Evolutionary conservation across 1,140 invertebrate genomes (phyloP).

Genomic region (Lepidurus arcticus): DNA sequence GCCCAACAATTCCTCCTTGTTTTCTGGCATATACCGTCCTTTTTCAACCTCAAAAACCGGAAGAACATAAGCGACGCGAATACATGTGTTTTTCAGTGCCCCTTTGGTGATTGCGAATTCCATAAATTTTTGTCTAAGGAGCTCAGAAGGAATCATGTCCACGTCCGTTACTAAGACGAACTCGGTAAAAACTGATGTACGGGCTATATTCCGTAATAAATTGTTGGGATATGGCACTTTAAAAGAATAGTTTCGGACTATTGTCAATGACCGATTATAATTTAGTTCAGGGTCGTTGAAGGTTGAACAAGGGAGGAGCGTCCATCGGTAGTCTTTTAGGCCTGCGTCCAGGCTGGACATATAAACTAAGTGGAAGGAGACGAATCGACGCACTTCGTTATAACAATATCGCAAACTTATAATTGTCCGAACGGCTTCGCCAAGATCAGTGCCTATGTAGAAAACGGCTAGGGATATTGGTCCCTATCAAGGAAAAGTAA

Average conservation of each 20-base stretch:
- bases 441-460: background rate
- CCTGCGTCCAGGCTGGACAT: background rate
- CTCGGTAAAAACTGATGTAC: background rate
- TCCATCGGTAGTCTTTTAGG: background rate
- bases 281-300: background rate
- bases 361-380: background rate
- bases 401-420: background rate
- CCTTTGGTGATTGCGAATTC: background rate
- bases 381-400: background rate
- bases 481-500: background rate
- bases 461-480: background rate
- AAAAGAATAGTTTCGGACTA: background rate
- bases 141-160: background rate
- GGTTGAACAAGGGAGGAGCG: background rate
- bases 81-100: background rate
- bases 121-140: background rate
- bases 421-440: background rate
- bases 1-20: constrained; percentile 48
- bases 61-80: background rate
- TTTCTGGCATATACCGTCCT: constrained; percentile 42
- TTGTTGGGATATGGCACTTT: constrained; percentile 4
- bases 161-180: constrained; percentile 3
- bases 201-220: background rate
- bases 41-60: constrained; percentile 49
- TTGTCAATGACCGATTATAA: background rate